Evolutionary conservation across 2,113 vertebrate species (phyloP).

Genomic region (Stictonetta naevosa): DNA sequence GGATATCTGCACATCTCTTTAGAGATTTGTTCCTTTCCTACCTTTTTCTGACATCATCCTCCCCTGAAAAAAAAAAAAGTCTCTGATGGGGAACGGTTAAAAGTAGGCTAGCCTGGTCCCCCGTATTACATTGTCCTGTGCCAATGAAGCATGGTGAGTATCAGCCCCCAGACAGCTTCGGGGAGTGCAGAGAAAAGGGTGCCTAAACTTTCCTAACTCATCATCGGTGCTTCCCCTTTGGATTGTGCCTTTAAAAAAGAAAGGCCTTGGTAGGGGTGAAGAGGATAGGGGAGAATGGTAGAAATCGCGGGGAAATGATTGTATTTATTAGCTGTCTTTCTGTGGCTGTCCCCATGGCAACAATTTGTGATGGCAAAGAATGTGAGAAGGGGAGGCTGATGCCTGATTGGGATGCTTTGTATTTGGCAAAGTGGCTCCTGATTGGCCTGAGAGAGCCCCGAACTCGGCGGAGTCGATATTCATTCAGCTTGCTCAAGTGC

Average conservation of each 20-base stretch:
- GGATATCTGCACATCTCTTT: conserved; percentile 95
- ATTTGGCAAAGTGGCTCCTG: conserved; percentile 94
- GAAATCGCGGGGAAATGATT: conserved; percentile 79
- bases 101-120: conserved; percentile 73
- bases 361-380: conserved; percentile 98
- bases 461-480: conserved; percentile 94
- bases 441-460: conserved; percentile 96
- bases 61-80: conserved; percentile 49
- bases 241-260: conserved; percentile 19
- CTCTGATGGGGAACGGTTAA: conserved; percentile 76
- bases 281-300: conserved; percentile 61
- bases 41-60: conserved; percentile 87
- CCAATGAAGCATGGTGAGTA: conserved; percentile 77
- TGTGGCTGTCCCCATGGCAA: conserved; percentile 93
- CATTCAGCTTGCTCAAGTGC: conserved; percentile 96
- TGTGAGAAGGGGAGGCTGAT: conserved; percentile 91
- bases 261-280: neutral
- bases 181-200: conserved; percentile 48
- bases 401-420: conserved; percentile 96
- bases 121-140: conserved; percentile 78
- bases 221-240: conserved; percentile 47
- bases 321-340: conserved; percentile 88
- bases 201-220: conserved; percentile 70
- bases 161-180: conserved; percentile 69
- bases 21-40: conserved; percentile 82